phyloP scores from a whole-genome alignment of 2,888 invertebrate species.

The Merodon equestris region DNA sequence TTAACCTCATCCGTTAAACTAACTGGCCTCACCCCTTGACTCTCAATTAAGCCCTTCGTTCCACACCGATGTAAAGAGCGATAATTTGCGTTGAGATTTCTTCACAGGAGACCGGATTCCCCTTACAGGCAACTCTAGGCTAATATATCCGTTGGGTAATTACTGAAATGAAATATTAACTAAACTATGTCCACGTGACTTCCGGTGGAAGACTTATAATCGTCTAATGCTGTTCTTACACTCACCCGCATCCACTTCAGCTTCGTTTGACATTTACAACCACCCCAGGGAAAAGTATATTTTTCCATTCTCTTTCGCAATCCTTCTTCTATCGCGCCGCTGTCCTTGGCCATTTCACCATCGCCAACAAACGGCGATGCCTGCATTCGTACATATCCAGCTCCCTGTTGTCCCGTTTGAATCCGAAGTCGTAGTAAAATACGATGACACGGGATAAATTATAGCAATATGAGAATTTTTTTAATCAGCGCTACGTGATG shows the following conservation, averaged over 20 bases:
- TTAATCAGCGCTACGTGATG: constrained; percentile 66
- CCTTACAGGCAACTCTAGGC: constrained; percentile 45
- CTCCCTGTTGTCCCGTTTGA: constrained; percentile 34
- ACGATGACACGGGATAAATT: constrained; percentile 58
- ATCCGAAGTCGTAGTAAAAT: constrained; percentile 24
- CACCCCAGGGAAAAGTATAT: constrained; percentile 36
- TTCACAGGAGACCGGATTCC: constrained; percentile 27
- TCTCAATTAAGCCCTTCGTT: no score
- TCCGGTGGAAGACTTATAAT: constrained; percentile 47
- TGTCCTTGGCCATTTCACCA: constrained; percentile 55
- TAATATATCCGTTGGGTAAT: constrained; percentile 66
- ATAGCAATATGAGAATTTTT: constrained; percentile 65
- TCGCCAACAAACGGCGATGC: constrained; percentile 39
- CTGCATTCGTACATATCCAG: constrained; percentile 18
- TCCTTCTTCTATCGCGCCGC: constrained; percentile 31
- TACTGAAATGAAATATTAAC: constrained; percentile 66
- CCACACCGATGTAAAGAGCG: no score
- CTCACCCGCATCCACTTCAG: constrained; percentile 26
- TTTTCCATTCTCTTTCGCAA: constrained; percentile 35
- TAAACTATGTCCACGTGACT: constrained; percentile 66
- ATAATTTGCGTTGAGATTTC: no score
- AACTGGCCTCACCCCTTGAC: no score
- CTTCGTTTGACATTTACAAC: not conserved
- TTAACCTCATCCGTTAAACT: no score
- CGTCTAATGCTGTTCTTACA: constrained; percentile 4